Evolutionary conservation across 2,888 invertebrate species (phyloP), one percentile per base, ranked within the genome.

Genomic region (Arctia plantaginis): DNA sequence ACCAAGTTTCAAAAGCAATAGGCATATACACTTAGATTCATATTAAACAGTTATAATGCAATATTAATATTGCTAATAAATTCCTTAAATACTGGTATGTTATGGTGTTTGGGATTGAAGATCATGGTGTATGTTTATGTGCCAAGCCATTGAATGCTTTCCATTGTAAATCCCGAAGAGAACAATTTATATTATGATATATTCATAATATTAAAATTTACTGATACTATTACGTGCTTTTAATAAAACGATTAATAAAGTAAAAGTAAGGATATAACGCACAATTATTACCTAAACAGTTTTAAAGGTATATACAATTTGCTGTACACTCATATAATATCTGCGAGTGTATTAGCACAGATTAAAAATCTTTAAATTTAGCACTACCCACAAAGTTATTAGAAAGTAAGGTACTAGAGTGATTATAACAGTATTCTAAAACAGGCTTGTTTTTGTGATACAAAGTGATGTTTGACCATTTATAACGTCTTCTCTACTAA

Each of bases 1-100:
- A 90, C 89, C 85, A 83, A 83, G 72, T 82, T 83, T 82, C 72
- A 44, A 74, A 76, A 80, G 66, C 69, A 69, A 68, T 75, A 82
- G 73, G 66, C 67, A 13, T 35, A 59, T 41, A 55, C 41, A 72
- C 41, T 23, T 30, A 27, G 1, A 33, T 41, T 30, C 6, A 44
- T 1, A 62, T 20, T 23, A 30, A 67, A 33, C 3, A 67, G 35
- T 65, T 23, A 18, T 27, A 66, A 47, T 23, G n/a, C 23, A 13
- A 7, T 51, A 15, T 68, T 55, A 35, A 51, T 20, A 68, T n/a
- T 30, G 44, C 18, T 30, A 20, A 67, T 8, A 67, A 44, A n/a
- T 59, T 39, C 18, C 30, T 55, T 39, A 69, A 39, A n/a, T 55
- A 59, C 55, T 69, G 67, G 55, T 41, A 33, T 55, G 59, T 67